Percentiles rank a stretch among this genome's conserved stretches.
Conservation (phyloP, 2,888 invertebrate genomes). For the Blastobasis lacticolella region DNA sequence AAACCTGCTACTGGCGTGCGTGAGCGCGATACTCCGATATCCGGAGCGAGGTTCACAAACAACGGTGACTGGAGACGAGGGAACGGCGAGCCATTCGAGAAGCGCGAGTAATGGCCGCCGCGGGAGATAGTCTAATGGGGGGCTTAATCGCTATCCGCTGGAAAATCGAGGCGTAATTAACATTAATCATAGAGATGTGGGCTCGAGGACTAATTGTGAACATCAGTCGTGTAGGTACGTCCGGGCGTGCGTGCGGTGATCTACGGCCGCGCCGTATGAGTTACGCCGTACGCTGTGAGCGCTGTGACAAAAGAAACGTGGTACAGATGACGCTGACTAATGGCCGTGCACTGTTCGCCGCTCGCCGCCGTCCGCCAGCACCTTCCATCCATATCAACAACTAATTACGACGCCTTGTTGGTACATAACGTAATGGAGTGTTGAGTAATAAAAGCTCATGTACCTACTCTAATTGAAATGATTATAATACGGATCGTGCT, state of each 20-base stretch:
- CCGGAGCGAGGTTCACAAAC: neutral
- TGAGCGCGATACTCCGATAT: slow-evolving; percentile 4
- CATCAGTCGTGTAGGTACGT: slow-evolving; percentile 37
- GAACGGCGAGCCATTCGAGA: slow-evolving; percentile 14
- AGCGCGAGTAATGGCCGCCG: slow-evolving; percentile 46
- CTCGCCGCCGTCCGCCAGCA: slow-evolving; percentile 19
- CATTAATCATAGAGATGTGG: slow-evolving; percentile 63
- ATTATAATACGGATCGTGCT: neutral
- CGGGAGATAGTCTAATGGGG: slow-evolving; percentile 50
- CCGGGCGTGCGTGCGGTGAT: slow-evolving; percentile 21
- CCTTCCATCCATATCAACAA: slow-evolving; percentile 24
- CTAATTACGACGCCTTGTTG: slow-evolving; percentile 29
- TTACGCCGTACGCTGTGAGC: slow-evolving; percentile 16
- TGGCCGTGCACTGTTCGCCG: slow-evolving; percentile 29
- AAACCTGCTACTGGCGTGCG: slow-evolving; percentile 3
- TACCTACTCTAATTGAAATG: neutral
- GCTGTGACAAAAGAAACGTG: slow-evolving; percentile 45
- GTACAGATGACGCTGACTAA: slow-evolving; percentile 46
- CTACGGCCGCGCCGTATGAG: slow-evolving; percentile 31
- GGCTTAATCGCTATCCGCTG: slow-evolving; percentile 52
- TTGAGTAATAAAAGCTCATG: slow-evolving; percentile 5
- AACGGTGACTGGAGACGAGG: neutral
- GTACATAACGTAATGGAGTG: slow-evolving; percentile 6
- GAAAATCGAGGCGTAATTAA: slow-evolving; percentile 62
- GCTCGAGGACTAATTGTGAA: slow-evolving; percentile 50